A percentile compares a stretch with the other conserved stretches of the same genome.
Conservation (phyloP, 2,888 invertebrate genomes). For the Hypselothyrea guttata region DNA sequence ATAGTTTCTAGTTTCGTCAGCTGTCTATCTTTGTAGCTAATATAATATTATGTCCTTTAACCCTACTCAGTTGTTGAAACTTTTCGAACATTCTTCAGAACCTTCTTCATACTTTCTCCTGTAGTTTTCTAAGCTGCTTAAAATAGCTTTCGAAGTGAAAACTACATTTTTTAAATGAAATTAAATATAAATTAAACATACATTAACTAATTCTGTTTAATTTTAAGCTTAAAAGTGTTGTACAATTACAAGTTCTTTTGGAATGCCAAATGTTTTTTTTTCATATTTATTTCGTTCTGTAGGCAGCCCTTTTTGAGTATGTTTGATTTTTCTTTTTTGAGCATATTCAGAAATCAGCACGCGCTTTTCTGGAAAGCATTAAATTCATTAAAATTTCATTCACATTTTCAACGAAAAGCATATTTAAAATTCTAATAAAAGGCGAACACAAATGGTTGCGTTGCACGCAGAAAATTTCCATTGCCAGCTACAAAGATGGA, state of each 20-base stretch:
- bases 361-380: conserved; percentile 38
- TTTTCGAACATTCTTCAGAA: background rate
- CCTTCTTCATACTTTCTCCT: background rate
- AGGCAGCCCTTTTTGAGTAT: background rate
- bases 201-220: conserved; percentile 5
- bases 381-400: conserved; percentile 75
- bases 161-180: no score
- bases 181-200: no score
- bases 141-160: no score
- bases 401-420: conserved; percentile 48
- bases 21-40: background rate
- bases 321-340: background rate
- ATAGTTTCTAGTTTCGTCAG: background rate
- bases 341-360: conserved; percentile 15
- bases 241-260: conserved; percentile 7
- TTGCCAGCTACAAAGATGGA: conserved; percentile 43
- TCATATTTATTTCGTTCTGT: background rate
- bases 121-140: no score
- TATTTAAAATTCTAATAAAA: conserved; percentile 70
- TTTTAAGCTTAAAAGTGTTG: conserved; percentile 21
- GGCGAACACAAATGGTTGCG: conserved; percentile 48
- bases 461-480: conserved; percentile 44
- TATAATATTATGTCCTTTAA: background rate
- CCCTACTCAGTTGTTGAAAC: conserved; percentile 2
- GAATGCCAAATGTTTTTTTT: conserved; percentile 5